Base-by-base conservation (phyloP, 2,888 invertebrate genomes). In the Clivina fossor region DNA sequence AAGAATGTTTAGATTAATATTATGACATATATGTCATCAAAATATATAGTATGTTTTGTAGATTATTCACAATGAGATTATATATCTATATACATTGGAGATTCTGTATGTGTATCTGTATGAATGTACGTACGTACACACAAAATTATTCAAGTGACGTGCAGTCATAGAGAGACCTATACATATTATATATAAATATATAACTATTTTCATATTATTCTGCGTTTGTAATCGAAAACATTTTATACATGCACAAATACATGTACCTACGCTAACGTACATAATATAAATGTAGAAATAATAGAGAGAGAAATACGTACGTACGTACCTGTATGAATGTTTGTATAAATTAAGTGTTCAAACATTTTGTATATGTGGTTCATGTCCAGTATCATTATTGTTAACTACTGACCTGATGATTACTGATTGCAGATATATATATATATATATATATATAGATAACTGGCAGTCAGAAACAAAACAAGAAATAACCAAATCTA, bases 21-120 rank as follows among this genome's bases (percentile, higher is more conserved):
- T 28, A 68, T 63, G 61, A 68, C 67, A 69, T 66, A 66, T 67
- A 68, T 66, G 65, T 67, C 69, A 69, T n/a, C n/a, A n/a, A n/a
- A n/a, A n/a, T n/a, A n/a, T n/a, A n/a, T 69, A 68, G 65, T 67
- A 67, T 69, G 67, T 68, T 69, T 68, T 69, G 68, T 69, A 69
- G 69, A 68, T 64, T 68, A 69, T 69, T 69, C 69, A 67, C 68
- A 67, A 66, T 68, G 68, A 69, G 68, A 69, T 68, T 70, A 69
- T 70, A n/a, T n/a, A 69, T 70, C 69, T 70, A 70, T 69, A 69
- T 70, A 70, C 69, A 70, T 68, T 68, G 70, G 69, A 69, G 70
- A 70, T 69, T 70, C 68, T 68, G 68, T 69, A 35, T 46, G 37
- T 43, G 63, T 63, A 65, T 66, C 66, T 67, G 68, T 66, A 68